Conservation (phyloP, 1,140 invertebrate species). For the Drosophila navojoa region DNA sequence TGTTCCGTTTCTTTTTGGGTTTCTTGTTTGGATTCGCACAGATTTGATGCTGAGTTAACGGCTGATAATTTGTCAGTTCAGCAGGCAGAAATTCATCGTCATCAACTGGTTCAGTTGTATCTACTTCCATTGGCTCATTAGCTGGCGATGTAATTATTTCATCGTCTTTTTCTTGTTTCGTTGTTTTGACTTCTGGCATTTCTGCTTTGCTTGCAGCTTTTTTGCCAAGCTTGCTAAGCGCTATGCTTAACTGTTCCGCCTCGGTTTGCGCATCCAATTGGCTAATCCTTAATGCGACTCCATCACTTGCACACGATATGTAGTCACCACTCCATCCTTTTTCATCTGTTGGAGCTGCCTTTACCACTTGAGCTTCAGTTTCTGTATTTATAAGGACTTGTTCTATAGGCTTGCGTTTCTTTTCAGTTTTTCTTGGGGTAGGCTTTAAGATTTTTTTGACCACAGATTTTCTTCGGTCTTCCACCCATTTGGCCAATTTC, state of each 20-base stretch:
- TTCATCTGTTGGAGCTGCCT: background rate
- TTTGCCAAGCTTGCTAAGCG: constrained; percentile 46
- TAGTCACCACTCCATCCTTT: constrained; percentile 55
- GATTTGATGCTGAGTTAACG: constrained; percentile 59
- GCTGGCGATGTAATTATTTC: background rate
- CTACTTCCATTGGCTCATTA: constrained; percentile 40
- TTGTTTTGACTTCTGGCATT: background rate
- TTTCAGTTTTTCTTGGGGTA: background rate
- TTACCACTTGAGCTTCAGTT: background rate
- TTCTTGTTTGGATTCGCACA: constrained; percentile 67
- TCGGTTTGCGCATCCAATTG: constrained; percentile 44
- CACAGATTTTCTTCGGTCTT: constrained; percentile 1
- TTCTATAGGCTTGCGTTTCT: constrained; percentile 16
- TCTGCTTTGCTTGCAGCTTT: constrained; percentile 21
- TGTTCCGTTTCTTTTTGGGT: constrained; percentile 68
- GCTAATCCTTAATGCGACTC: constrained; percentile 12
- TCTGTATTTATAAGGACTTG: background rate
- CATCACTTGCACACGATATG: constrained; percentile 42
- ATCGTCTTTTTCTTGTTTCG: background rate
- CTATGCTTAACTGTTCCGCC: constrained; percentile 41
- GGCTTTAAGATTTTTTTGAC: background rate
- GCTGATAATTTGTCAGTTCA: constrained; percentile 45
- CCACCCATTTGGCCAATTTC: constrained; percentile 51
- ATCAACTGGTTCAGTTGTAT: constrained; percentile 7
- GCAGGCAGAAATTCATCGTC: constrained; percentile 58